Percentiles rank a stretch among this genome's conserved stretches.
Conservation (phyloP, 2,797 vertebrate species). For the Enteromius mattozi region DNA sequence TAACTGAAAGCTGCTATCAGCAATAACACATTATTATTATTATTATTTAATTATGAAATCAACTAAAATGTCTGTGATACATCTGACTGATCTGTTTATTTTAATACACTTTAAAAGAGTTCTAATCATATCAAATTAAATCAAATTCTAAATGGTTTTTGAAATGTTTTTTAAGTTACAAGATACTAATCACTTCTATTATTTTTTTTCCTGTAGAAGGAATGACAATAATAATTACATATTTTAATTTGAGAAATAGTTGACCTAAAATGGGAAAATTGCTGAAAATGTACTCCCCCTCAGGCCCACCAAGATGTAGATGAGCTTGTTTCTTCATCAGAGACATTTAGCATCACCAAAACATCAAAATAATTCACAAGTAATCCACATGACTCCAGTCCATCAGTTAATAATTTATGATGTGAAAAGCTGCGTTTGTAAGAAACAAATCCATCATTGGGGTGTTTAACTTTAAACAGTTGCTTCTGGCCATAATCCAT, state of each 20-base stretch:
- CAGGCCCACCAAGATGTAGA: not conserved
- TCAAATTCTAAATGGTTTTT: not conserved
- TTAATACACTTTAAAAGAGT: not conserved
- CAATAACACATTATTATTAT: constrained; percentile 1
- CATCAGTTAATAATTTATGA: not conserved
- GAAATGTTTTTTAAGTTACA: not conserved
- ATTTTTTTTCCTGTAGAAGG: not conserved
- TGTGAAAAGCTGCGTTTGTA: not conserved
- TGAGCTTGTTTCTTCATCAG: not conserved
- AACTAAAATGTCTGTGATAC: not conserved
- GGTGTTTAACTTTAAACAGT: not conserved
- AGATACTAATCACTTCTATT: not conserved
- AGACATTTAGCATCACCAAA: not conserved
- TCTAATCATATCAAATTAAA: not conserved
- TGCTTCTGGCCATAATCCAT: constrained; percentile 1
- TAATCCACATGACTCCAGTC: not conserved
- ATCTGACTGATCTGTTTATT: not conserved
- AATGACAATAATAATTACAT: not conserved
- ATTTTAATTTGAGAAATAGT: not conserved
- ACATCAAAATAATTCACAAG: not conserved
- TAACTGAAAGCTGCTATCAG: not conserved
- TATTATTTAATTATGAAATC: constrained; percentile 5
- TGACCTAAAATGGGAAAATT: not conserved
- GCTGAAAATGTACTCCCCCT: not conserved
- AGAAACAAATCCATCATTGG: not conserved